Conservation (phyloP, 2,888 invertebrate species). For the Ischnus inquisitorius region DNA sequence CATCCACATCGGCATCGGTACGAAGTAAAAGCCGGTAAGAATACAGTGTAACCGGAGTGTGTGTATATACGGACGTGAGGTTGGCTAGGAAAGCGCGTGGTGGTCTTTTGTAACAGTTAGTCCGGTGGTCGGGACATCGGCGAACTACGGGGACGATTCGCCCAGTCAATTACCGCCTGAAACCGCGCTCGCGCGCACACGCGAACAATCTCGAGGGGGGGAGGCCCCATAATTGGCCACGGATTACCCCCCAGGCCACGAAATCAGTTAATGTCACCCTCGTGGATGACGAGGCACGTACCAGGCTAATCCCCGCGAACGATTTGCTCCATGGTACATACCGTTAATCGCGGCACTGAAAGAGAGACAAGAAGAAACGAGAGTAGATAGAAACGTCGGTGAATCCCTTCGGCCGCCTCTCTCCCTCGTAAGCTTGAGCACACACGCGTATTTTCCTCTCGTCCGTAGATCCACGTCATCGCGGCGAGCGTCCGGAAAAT, state of each 20-base stretch:
- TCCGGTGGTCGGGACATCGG: conserved; percentile 72
- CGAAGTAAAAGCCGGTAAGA: neutral
- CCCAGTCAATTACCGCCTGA: conserved; percentile 75
- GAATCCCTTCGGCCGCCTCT: too few species aligned
- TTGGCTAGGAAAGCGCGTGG: conserved; percentile 52
- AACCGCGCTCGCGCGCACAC: conserved; percentile 70
- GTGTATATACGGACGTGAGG: conserved; percentile 52
- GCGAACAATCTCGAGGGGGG: conserved; percentile 73
- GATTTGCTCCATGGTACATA: conserved; percentile 69
- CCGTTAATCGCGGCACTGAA: conserved; percentile 68
- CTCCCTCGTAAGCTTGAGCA: neutral
- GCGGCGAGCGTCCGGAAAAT: conserved; percentile 35
- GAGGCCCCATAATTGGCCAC: conserved; percentile 75
- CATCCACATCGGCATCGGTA: conserved; percentile 8
- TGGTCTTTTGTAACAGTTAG: conserved; percentile 78
- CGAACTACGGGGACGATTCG: conserved; percentile 70
- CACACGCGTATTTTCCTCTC: neutral
- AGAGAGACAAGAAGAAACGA: conserved; percentile 27
- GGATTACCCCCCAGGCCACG: conserved; percentile 77
- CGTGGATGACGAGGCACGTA: conserved; percentile 73
- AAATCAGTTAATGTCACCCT: conserved; percentile 79
- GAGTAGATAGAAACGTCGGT: conserved; percentile 29
- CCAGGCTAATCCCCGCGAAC: conserved; percentile 70
- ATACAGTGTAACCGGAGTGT: neutral
- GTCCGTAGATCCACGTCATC: conserved; percentile 16